Base-by-base conservation (phyloP, 1,140 invertebrate genomes). In the Mamestra configurata region DNA sequence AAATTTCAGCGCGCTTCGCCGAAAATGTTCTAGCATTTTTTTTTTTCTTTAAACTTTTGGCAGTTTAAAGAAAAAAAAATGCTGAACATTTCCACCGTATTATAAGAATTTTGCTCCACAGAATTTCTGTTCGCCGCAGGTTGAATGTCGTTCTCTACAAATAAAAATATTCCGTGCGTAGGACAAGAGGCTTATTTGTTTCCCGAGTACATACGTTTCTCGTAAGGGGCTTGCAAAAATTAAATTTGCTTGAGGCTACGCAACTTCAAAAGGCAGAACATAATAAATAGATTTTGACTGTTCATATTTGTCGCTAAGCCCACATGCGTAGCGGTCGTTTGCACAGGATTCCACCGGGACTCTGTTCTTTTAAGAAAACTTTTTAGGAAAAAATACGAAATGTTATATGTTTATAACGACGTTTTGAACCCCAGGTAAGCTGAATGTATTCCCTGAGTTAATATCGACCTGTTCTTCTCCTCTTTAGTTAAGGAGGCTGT, bases 101-200 rank as follows among this genome's bases (percentile, higher is more conserved):
- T 43, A 15, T 49, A 15, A 31, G n/a, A 66, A 66, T 40, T 40
- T 40, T 15, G 61, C 35, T 66, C 4, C 18, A 11, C 61, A 37
- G n/a, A 40, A 66, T 66, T 40, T 40, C 61, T 66, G 22, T 66
- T 66, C 35, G 35, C 35, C 61, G 61, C 35, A 66, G 61, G 61
- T 66, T 35, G 31, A n/a, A 59, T 37, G 35, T 18, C 18, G 18
- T 15, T 37, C 66, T 27, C 8, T 49, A 46, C 66, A 70, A 70
- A 66, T 20, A 66, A 40, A 40, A n/a, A 66, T 70, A 27, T 27
- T 49, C 64, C 64, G 18, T 43, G 22, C 37, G 37, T 70, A 27
- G 20, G 1, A 70, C 40, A 68, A 70, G 22, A 43, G n/a, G 22
- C 40, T 24, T 70, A 70, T 70, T 70, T 70, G 40, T 27, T 27